Base-by-base conservation (phyloP, 2,797 vertebrate genomes). In the Rhinogobio ventralis region DNA sequence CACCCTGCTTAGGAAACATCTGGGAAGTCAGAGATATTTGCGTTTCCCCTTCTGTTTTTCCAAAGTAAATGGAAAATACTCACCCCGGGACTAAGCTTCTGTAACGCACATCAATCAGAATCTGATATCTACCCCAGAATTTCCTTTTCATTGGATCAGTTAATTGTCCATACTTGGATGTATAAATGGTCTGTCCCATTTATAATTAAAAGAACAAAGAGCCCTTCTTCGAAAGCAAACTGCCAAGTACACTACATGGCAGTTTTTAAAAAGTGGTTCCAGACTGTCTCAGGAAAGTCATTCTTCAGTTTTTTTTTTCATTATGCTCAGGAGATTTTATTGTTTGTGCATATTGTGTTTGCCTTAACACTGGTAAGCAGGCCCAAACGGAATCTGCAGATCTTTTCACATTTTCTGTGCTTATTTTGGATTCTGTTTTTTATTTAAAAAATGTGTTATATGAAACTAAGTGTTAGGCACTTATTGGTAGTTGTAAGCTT, bases 51-150 rank as follows among this genome's bases (percentile, higher is more conserved):
- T 87, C 86, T 87, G 85, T 90, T 90, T 88, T 87, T 79, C 85
- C 73, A 87, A 66, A 86, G 89, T 86, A 57, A 42, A 89, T 88
- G 91, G 93, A 94, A 94, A 94, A 91, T 17, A 36, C 73, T 90
- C 81, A 90, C 91, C 90, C 88, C 2, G 23, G 80, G 89, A 88
- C 28, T 72, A 75, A 85, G 49, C 76, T 83, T 86, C 79, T 79
- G 64, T 23, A 72, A 39, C 74, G 23, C 53, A 25, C 36, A 64
- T 20, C 20, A 39, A 60, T 19, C 30, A 57, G 3, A 25, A 42
- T 81, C 25, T 15, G 57, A 84, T 68, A 73, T 84, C 67, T 82
- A 77, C 74, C 67, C 81, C n/a, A 64, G 81, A 79, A 90, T 84
- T 73, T 64, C 39, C 79, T 84, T 76, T 72, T 19, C 66, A 79